Evolutionary conservation across 2,888 invertebrate species (phyloP).

Genomic region (Lasioglossum vierecki): DNA sequence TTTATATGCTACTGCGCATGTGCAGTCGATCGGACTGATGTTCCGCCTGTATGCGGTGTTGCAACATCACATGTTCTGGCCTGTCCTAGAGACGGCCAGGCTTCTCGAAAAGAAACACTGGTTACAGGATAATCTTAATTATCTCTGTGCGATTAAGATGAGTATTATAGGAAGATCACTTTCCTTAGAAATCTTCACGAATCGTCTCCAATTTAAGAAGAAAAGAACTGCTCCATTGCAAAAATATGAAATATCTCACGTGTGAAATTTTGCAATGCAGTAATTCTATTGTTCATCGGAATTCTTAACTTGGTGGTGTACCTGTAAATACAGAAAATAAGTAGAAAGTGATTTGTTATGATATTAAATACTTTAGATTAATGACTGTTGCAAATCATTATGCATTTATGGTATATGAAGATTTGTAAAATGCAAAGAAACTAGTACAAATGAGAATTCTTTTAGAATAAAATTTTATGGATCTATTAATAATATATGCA

Average conservation of each 20-base stretch:
- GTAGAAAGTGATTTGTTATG: neutral
- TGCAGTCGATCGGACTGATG: too few species aligned
- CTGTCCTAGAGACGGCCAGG: too few species aligned
- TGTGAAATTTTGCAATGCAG: neutral
- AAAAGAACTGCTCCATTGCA: neutral
- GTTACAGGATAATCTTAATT: neutral
- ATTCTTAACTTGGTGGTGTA: neutral
- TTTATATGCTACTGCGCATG: too few species aligned
- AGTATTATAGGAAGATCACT: neutral
- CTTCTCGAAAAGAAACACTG: neutral
- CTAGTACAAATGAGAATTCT: too few species aligned
- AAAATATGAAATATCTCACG: neutral
- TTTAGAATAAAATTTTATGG: too few species aligned
- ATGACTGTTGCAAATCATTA: neutral
- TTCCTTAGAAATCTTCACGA: neutral
- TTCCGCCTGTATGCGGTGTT: too few species aligned
- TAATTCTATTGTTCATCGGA: neutral
- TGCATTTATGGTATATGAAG: neutral
- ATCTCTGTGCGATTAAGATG: neutral
- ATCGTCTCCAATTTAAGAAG: neutral
- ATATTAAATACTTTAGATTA: neutral
- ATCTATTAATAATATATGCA: too few species aligned
- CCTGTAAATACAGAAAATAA: neutral
- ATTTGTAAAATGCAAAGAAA: too few species aligned
- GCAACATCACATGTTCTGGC: too few species aligned